phyloP scores from a whole-genome alignment of 2,113 vertebrate species.

The Hiodon tergisus region DNA sequence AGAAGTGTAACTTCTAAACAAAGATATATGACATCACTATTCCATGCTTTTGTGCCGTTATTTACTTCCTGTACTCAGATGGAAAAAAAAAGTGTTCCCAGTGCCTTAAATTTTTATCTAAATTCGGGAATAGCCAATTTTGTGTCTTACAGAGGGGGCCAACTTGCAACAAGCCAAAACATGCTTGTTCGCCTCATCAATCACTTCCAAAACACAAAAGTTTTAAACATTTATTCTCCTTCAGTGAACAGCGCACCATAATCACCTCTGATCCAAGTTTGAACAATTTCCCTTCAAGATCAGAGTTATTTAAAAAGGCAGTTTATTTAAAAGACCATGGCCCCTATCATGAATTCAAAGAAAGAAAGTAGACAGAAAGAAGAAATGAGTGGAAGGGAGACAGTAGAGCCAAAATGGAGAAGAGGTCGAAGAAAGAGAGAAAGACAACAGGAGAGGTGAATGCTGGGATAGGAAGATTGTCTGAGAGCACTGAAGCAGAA shows the following conservation, averaged over 20 bases:
- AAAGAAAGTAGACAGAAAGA: background rate
- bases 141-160: no score
- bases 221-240: no score
- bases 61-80: no score
- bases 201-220: no score
- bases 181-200: no score
- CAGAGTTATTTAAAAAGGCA: background rate
- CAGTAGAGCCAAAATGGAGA: background rate
- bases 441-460: constrained; percentile 23
- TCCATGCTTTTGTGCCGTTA: background rate
- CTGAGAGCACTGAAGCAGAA: constrained; percentile 28
- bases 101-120: no score
- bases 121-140: no score
- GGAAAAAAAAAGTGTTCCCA: no score
- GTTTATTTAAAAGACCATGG: constrained; percentile 6
- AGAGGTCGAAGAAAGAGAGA: no score
- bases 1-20: background rate
- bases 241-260: no score
- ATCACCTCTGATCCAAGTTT: background rate
- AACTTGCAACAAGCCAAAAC: no score
- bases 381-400: background rate
- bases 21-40: background rate
- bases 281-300: background rate
- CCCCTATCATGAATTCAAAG: constrained; percentile 9
- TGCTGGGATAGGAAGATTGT: constrained; percentile 21